Conservation (phyloP, 1,140 invertebrate species). For the Eupristina koningsbergeri region DNA sequence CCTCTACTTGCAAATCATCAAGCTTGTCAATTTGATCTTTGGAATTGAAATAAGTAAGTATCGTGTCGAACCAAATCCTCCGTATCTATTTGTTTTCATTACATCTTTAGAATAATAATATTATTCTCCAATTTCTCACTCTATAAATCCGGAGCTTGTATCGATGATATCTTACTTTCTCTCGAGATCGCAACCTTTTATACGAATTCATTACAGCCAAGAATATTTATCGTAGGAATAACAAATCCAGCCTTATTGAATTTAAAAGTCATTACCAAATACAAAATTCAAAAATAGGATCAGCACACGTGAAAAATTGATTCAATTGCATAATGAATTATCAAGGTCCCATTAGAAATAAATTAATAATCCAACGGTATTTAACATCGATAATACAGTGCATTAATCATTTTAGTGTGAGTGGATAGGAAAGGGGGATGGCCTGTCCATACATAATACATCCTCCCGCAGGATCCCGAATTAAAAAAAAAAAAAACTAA, state of each 20-base stretch:
- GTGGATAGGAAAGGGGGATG: no score
- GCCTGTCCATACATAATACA: no score
- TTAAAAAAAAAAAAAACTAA: neutral
- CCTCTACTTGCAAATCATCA: no score
- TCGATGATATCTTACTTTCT: neutral
- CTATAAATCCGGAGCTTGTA: neutral
- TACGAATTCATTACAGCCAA: neutral
- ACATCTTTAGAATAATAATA: neutral
- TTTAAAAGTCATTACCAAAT: no score
- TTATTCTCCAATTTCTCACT: neutral
- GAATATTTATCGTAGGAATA: neutral
- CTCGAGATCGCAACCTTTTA: neutral
- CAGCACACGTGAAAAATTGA: neutral
- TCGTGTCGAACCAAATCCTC: neutral
- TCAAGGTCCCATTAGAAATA: neutral
- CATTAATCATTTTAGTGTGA: no score
- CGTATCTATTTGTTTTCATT: no score
- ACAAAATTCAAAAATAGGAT: neutral
- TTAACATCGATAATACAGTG: no score
- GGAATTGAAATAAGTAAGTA: neutral
- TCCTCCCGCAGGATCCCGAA: no score
- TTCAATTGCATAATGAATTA: neutral
- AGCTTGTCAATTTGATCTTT: neutral
- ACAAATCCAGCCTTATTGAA: no score
- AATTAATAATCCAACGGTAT: no score